Percentiles rank a stretch among this genome's conserved stretches.
These are phyloP conservation scores for Kuschelorhynchus macadamiae DNA, from an alignment of 2,888 invertebrate genomes.

Conservation along the genomic window DNA sequence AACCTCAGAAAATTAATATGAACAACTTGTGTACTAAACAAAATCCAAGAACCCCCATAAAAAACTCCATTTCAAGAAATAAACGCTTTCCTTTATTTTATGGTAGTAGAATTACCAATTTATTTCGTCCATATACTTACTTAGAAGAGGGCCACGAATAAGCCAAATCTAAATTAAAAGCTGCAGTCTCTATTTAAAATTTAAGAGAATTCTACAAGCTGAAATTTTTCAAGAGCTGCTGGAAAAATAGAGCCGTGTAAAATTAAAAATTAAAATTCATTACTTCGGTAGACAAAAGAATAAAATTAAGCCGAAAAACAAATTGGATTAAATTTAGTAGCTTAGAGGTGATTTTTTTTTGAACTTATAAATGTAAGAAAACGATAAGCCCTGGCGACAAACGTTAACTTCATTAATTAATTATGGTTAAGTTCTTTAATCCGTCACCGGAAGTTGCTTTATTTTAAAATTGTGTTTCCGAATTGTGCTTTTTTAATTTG, in stretches of 20 bases:
- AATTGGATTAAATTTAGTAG: constrained; percentile 36
- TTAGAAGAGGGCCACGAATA: no score
- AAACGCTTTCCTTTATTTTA: no score
- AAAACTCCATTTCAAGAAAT: no score
- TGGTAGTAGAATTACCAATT: no score
- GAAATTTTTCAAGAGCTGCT: constrained; percentile 28
- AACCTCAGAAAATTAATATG: no score
- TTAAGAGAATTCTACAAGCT: constrained; percentile 10
- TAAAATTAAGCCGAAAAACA: constrained; percentile 28
- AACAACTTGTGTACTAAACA: no score
- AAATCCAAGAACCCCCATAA: no score
- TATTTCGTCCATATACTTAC: no score
- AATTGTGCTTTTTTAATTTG: no score
- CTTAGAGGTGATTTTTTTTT: constrained; percentile 10
- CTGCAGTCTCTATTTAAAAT: constrained; percentile 28
- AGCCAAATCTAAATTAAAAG: constrained; percentile 27
- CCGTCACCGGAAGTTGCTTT: no score
- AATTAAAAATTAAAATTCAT: constrained; percentile 46
- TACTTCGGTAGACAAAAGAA: constrained; percentile 33
- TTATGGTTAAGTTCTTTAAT: no score
- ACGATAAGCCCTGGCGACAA: neutral
- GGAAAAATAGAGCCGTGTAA: constrained; percentile 29
- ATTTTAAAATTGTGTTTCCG: no score
- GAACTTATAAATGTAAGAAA: neutral
- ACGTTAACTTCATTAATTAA: neutral